Percentiles rank a stretch among this genome's conserved stretches.
Conservation (phyloP, 2,888 invertebrate genomes). For the Octodonta nipae region DNA sequence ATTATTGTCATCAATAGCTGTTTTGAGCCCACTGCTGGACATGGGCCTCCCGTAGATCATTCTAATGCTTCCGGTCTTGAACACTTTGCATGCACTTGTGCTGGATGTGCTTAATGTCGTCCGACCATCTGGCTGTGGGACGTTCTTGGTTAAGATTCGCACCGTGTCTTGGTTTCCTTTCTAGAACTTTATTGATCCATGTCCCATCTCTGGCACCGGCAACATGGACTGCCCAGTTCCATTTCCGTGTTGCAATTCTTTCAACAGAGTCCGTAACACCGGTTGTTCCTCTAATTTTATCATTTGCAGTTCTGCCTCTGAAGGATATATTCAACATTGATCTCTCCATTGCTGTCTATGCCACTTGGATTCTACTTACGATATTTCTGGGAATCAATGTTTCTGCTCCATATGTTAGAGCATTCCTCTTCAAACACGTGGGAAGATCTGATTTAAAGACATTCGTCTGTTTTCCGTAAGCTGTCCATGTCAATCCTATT, state of each 20-base stretch:
- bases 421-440: neutral
- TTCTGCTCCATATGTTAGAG: slow-evolving; percentile 1
- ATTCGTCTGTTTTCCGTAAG: slow-evolving; percentile 4
- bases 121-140: too few relatives aligned
- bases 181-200: neutral
- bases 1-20: neutral
- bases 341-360: too few relatives aligned
- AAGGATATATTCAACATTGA: neutral
- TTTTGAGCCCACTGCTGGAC: slow-evolving; percentile 1
- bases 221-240: slow-evolving; percentile 1
- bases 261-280: neutral
- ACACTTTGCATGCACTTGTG: too few relatives aligned
- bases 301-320: neutral
- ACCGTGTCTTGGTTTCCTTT: neutral
- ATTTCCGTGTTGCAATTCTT: slow-evolving; percentile 1
- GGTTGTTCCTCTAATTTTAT: neutral
- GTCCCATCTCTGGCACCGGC: neutral
- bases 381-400: neutral
- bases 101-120: too few relatives aligned
- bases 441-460: neutral
- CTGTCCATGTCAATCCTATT: slow-evolving; percentile 1
- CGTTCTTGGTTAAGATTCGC: neutral
- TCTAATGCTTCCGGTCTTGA: neutral
- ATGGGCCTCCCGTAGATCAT: slow-evolving; percentile 1
- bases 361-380: too few relatives aligned